Conservation (phyloP, 2,113 vertebrate species). For the Boleophthalmus pectinirostris region DNA sequence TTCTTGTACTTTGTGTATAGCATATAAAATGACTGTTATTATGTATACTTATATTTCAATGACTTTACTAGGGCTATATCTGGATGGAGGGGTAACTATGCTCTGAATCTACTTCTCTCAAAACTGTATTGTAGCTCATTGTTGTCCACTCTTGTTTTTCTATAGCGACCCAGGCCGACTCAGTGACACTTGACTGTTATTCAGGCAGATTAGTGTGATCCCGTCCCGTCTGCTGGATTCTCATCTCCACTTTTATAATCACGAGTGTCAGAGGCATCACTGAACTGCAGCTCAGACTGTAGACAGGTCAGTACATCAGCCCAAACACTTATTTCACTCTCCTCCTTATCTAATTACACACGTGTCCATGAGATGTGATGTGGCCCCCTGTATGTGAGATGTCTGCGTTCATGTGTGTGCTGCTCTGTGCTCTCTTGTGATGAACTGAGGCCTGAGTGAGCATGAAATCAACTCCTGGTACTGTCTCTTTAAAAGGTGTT, state of each 20-base stretch:
- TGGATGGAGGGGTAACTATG: neutral
- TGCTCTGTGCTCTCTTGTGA: slow-evolving; percentile 42
- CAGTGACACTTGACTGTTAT: slow-evolving; percentile 62
- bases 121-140: neutral
- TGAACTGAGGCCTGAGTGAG: slow-evolving; percentile 58
- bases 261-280: slow-evolving; percentile 59
- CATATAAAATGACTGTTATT: too few relatives aligned
- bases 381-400: slow-evolving; percentile 65
- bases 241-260: slow-evolving; percentile 67
- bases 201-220: slow-evolving; percentile 67
- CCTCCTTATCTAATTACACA: slow-evolving; percentile 70
- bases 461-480: slow-evolving; percentile 49
- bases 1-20: too few relatives aligned
- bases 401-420: slow-evolving; percentile 50
- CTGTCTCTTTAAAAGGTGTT: slow-evolving; percentile 57
- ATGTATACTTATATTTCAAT: too few relatives aligned
- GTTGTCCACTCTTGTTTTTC: slow-evolving; percentile 27
- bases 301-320: slow-evolving; percentile 69
- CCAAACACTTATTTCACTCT: slow-evolving; percentile 68
- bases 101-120: neutral
- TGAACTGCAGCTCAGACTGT: slow-evolving; percentile 53
- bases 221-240: slow-evolving; percentile 54
- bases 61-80: too few relatives aligned
- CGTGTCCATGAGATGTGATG: slow-evolving; percentile 63
- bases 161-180: slow-evolving; percentile 40